These are phyloP conservation scores for Siphlonurus alternatus DNA, from an alignment of 2,888 invertebrate species.

Conservation along the genomic window DNA sequence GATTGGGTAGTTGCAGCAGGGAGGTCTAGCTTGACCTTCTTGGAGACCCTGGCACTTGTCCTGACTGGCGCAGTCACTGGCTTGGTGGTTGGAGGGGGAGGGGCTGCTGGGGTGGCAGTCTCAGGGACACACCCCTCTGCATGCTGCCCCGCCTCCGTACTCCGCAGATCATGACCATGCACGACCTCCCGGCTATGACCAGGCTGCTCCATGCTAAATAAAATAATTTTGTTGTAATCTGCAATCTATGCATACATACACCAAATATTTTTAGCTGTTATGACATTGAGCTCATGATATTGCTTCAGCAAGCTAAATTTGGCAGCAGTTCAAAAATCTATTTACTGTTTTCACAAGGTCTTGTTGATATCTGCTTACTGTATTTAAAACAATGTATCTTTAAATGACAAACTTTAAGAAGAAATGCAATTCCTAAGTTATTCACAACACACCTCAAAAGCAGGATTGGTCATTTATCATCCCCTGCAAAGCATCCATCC, in stretches of 20 bases:
- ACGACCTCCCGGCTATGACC: neutral
- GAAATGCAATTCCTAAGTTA: too few species aligned
- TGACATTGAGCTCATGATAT: too few species aligned
- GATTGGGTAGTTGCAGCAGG: constrained; percentile 25
- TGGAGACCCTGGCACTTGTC: constrained; percentile 61
- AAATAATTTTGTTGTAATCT: neutral
- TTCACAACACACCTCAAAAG: too few species aligned
- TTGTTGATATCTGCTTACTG: too few species aligned
- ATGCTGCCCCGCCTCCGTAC: neutral
- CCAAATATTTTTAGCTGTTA: neutral
- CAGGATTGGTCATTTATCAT: too few species aligned
- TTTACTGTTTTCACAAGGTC: too few species aligned
- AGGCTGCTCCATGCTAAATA: neutral
- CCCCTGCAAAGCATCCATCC: too few species aligned
- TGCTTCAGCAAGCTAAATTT: too few species aligned
- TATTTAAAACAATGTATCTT: too few species aligned
- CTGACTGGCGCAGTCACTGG: constrained; percentile 27
- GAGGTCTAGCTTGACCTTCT: constrained; percentile 52
- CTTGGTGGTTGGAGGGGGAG: neutral
- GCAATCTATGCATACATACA: neutral
- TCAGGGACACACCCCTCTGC: neutral
- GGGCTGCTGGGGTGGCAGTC: neutral
- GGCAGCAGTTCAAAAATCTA: too few species aligned
- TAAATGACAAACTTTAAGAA: too few species aligned
- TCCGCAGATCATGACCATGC: neutral